Evolutionary conservation across 1,140 invertebrate species (phyloP), one percentile per base, ranked within the genome.

Genomic region (Diabrotica undecimpunctata): DNA sequence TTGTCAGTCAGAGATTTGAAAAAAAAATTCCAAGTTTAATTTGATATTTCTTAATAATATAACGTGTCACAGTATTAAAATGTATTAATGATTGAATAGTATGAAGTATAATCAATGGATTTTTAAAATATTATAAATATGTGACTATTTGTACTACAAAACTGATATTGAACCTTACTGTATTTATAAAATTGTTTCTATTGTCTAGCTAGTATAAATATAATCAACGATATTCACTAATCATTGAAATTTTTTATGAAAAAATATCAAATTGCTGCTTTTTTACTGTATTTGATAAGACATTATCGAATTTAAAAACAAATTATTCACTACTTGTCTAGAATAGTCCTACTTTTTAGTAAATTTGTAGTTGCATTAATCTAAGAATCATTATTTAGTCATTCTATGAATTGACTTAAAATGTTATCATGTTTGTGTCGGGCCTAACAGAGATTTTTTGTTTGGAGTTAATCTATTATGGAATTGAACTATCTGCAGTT

Each of bases 281-380:
- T 72, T 69, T 70, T 63, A 70, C 70, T 69, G 70, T 73, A 66
- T 68, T 71, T 67, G 66, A 66, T 71, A 64, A 55, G 55, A 69
- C 62, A 69, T 69, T 70, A 72, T 73, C 72, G 72, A 73, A 73
- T 73, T 73, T 73, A 73, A 70, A 25, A 64, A 66, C 12, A 66
- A 67, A 62, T 62, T 67, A 73, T 67, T 64, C 66, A 70, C 68
- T 73, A 72, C 66, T 61, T 73, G 72, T 73, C 38, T 72, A 72
- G 70, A 66, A 58, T 71, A 70, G 68, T 67, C 66, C 54, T 69
- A 61, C 70, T 69, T 72, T 73, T 69, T 72, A 72, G 71, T 70
- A 59, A 72, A 72, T 69, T 70, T 69, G 64, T 72, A 72, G 71
- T 65, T 69, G 64, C 39, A 67, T 65, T 67, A 54, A 14, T 35